phyloP scores from a whole-genome alignment of 1,140 invertebrate genomes.

The Cyclargus thomasi region DNA sequence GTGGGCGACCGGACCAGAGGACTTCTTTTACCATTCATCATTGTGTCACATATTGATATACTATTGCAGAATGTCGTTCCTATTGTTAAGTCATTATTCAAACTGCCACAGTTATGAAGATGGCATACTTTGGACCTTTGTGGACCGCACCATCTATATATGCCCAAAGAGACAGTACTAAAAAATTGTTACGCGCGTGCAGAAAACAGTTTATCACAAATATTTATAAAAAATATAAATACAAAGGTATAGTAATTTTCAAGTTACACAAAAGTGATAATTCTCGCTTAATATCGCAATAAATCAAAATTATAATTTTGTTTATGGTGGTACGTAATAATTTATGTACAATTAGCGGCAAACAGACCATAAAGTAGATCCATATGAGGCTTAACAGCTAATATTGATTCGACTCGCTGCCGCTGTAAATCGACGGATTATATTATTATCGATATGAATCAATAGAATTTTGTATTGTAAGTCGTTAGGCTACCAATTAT shows the following conservation, averaged over 20 bases:
- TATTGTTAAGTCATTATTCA: background rate
- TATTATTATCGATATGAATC: background rate
- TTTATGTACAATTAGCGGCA: background rate
- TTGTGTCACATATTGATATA: background rate
- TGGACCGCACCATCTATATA: too few relatives aligned
- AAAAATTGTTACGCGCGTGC: too few relatives aligned
- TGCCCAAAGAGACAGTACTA: too few relatives aligned
- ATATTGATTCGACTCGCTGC: constrained; percentile 38
- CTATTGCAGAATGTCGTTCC: background rate
- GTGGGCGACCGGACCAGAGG: constrained; percentile 5
- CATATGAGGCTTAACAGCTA: constrained; percentile 5
- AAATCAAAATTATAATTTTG: constrained; percentile 5
- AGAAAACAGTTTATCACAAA: too few relatives aligned
- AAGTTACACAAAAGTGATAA: background rate
- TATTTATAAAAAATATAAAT: too few relatives aligned
- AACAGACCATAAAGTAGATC: background rate
- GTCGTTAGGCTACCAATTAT: background rate
- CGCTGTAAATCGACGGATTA: constrained; percentile 50
- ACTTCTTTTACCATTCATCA: background rate
- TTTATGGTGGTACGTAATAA: background rate
- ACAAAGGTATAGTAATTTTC: too few relatives aligned
- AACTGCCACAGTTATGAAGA: too few relatives aligned
- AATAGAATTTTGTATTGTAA: background rate
- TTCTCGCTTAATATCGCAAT: background rate
- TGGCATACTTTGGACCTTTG: too few relatives aligned